phyloP scores from a whole-genome alignment of 1,140 invertebrate genomes.

The Pseudomyrmex dendroicus region DNA sequence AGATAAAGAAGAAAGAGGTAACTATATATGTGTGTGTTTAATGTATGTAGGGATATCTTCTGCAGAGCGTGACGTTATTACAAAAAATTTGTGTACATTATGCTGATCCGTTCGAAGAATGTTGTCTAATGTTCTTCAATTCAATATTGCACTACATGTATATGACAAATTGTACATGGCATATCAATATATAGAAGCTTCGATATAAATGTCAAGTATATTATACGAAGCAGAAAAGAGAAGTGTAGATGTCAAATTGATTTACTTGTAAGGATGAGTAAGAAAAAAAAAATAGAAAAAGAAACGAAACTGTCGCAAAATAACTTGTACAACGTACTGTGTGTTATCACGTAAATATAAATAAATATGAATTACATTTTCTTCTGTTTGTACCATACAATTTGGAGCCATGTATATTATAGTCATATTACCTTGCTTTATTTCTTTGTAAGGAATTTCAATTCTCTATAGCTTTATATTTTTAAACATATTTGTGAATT shows the following conservation, averaged over 20 bases:
- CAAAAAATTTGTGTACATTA: neutral
- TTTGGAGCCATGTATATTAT: neutral
- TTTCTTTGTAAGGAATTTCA: too few species aligned
- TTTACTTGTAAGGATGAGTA: slow-evolving; percentile 3
- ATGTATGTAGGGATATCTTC: slow-evolving; percentile 24
- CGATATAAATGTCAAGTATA: slow-evolving; percentile 52
- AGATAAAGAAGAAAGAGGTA: slow-evolving; percentile 8
- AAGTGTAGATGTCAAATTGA: slow-evolving; percentile 35
- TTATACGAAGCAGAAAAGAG: neutral
- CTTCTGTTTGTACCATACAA: slow-evolving; percentile 62
- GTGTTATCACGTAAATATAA: slow-evolving; percentile 64
- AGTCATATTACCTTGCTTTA: too few species aligned
- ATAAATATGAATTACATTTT: slow-evolving; percentile 58
- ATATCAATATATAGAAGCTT: slow-evolving; percentile 65
- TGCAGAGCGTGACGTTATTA: neutral
- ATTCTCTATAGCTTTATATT: too few species aligned
- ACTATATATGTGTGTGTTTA: neutral
- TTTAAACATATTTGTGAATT: too few species aligned
- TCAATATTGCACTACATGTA: slow-evolving; percentile 32
- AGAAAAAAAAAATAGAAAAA: neutral
- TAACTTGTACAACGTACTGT: slow-evolving; percentile 35
- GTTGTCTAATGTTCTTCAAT: slow-evolving; percentile 23
- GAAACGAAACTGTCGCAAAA: slow-evolving; percentile 37
- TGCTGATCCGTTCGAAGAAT: neutral
- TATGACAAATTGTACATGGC: slow-evolving; percentile 27